These are phyloP conservation scores for Psittacula echo DNA, from an alignment of 2,797 vertebrate species.

Conservation along the genomic window DNA sequence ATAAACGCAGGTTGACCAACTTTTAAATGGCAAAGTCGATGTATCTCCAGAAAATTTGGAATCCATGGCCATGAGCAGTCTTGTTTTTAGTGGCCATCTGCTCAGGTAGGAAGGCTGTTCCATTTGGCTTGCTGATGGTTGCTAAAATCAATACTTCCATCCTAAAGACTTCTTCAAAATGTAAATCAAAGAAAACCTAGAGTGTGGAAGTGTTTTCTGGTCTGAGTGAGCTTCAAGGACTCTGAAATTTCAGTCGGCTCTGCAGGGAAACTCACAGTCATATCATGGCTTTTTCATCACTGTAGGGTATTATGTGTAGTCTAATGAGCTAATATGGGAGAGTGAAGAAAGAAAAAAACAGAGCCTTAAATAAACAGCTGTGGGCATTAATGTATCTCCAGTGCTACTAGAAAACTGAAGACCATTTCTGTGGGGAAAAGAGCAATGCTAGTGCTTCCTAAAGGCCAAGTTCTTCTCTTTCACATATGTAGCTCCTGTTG, in stretches of 20 bases:
- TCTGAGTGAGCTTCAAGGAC: neutral
- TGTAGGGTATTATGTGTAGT: neutral
- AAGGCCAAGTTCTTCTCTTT: neutral
- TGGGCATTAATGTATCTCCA: neutral
- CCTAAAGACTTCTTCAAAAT: neutral
- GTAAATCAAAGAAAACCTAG: conserved; percentile 8
- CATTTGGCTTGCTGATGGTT: neutral
- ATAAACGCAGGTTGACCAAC: neutral
- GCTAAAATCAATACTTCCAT: neutral
- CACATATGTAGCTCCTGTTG: neutral
- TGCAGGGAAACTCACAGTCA: neutral
- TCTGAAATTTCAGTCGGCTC: neutral
- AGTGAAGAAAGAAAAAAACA: neutral
- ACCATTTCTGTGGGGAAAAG: neutral
- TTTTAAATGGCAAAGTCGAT: neutral
- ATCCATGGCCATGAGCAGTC: neutral
- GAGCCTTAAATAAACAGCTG: neutral
- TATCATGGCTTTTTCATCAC: neutral
- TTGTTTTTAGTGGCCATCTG: conserved; percentile 46
- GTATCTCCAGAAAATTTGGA: neutral
- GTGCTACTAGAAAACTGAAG: neutral
- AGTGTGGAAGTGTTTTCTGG: neutral
- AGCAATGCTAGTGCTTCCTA: neutral
- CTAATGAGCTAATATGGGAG: neutral
- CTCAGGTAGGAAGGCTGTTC: conserved; percentile 42